Evolutionary conservation across 2,888 invertebrate genomes (phyloP).

Genomic region (Caenorhabditis angaria): DNA sequence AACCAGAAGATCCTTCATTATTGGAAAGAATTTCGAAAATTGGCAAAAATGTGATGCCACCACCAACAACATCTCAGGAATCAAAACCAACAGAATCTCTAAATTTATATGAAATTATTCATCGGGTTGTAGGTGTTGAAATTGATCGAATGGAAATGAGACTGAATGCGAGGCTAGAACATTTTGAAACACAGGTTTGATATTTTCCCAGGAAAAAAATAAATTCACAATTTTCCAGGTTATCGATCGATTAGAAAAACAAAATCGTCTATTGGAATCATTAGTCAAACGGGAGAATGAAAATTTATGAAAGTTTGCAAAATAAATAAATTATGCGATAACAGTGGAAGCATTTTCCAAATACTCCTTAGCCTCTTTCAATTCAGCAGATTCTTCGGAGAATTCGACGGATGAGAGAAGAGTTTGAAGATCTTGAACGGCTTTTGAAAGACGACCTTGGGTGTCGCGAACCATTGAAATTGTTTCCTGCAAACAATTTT

Average conservation of each 20-base stretch:
- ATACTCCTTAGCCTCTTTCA: slow-evolving; percentile 23
- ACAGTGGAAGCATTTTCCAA: slow-evolving; percentile 13
- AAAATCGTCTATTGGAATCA: not conserved
- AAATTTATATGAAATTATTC: slow-evolving; percentile 33
- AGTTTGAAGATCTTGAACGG: slow-evolving; percentile 23
- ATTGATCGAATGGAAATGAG: slow-evolving; percentile 48
- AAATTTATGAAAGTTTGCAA: not conserved
- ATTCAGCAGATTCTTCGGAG: slow-evolving; percentile 17
- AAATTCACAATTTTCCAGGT: not conserved
- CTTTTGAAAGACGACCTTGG: slow-evolving; percentile 29
- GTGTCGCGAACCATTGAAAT: slow-evolving; percentile 50
- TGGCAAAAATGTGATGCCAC: not conserved
- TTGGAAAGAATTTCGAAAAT: not conserved
- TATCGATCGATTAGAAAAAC: not conserved
- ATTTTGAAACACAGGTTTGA: not conserved
- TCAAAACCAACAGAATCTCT: not conserved
- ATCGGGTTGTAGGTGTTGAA: slow-evolving; percentile 48
- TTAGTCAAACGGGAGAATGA: not conserved
- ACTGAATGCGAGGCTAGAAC: slow-evolving; percentile 29
- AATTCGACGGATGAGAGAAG: slow-evolving; percentile 10
- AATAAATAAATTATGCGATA: not conserved
- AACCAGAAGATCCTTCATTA: not conserved
- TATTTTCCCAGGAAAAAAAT: not conserved
- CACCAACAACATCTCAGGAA: slow-evolving; percentile 1
- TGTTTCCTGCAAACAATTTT: slow-evolving; percentile 38